These are phyloP conservation scores for Typhlomys cinereus DNA, from an alignment of 2,113 vertebrate species.

Conservation along the genomic window DNA sequence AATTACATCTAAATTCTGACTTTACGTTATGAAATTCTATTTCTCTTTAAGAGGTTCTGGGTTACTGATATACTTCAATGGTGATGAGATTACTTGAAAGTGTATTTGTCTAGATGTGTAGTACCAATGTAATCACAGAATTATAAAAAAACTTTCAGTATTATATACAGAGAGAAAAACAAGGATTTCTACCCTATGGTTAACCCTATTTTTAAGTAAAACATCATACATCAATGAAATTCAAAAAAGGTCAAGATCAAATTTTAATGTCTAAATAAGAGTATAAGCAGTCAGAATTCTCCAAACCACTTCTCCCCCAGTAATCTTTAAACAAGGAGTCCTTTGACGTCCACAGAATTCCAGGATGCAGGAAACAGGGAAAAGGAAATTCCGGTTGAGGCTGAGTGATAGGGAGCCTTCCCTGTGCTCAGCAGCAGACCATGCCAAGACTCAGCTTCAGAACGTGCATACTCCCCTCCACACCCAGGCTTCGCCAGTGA, in stretches of 20 bases:
- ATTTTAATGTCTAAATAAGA: neutral
- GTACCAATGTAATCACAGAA: neutral
- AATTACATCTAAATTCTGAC: neutral
- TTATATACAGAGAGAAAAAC: neutral
- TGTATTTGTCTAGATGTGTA: neutral
- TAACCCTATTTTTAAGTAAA: neutral
- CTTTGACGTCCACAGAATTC: conserved; percentile 65
- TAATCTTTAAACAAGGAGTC: neutral
- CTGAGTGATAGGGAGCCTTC: conserved; percentile 57
- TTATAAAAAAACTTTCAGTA: neutral
- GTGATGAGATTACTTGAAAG: neutral
- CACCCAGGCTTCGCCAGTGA: conserved; percentile 50
- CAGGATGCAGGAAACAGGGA: conserved; percentile 76
- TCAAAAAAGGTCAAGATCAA: conserved; percentile 25
- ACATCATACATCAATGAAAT: neutral
- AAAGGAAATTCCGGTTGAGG: conserved; percentile 59
- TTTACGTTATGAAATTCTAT: conserved; percentile 15
- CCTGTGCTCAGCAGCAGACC: neutral
- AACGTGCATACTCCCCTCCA: conserved; percentile 63
- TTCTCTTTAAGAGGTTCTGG: conserved; percentile 30
- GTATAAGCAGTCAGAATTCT: neutral
- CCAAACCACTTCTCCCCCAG: conserved; percentile 22
- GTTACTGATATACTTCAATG: neutral
- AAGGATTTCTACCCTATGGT: neutral
- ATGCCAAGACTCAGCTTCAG: conserved; percentile 56